Percentiles rank a stretch among this genome's conserved stretches.
phyloP scores from a whole-genome alignment of 2,113 vertebrate genomes.

The Lepisosteus oculatus region DNA sequence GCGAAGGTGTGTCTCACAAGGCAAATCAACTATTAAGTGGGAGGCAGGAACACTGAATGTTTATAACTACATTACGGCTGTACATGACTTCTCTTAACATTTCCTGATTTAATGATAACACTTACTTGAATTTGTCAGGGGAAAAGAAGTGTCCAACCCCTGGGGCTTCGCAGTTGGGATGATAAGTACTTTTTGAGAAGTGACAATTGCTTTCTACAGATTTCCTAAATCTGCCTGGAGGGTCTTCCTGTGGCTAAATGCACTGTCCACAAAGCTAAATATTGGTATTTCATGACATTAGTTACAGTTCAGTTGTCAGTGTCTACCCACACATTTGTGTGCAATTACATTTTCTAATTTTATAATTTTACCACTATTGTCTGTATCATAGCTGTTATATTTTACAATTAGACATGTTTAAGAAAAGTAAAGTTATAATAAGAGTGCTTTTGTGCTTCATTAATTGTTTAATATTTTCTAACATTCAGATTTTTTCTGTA shows the following conservation, averaged over 20 bases:
- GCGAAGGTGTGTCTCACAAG: constrained; percentile 22
- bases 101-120: constrained; percentile 30
- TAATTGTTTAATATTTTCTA: too few species aligned
- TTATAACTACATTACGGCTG: constrained; percentile 34
- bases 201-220: constrained; percentile 58
- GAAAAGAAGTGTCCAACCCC: constrained; percentile 53
- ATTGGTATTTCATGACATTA: constrained; percentile 34
- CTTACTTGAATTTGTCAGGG: constrained; percentile 25
- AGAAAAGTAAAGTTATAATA: too few species aligned
- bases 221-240: constrained; percentile 35
- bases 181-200: constrained; percentile 54
- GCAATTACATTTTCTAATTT: neutral
- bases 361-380: too few species aligned
- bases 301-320: constrained; percentile 38
- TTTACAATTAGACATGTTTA: too few species aligned
- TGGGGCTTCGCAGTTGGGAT: constrained; percentile 42
- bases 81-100: constrained; percentile 32
- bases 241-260: constrained; percentile 31
- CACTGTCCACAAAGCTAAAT: constrained; percentile 32
- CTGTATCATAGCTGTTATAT: too few species aligned
- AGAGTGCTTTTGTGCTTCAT: too few species aligned
- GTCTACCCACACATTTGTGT: constrained; percentile 8
- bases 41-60: constrained; percentile 14
- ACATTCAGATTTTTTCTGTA: too few species aligned
- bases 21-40: constrained; percentile 29